A percentile compares a stretch with the other conserved stretches of the same genome.
Conservation (phyloP, 2,888 invertebrate genomes). For the Chaitophorus viminalis region DNA sequence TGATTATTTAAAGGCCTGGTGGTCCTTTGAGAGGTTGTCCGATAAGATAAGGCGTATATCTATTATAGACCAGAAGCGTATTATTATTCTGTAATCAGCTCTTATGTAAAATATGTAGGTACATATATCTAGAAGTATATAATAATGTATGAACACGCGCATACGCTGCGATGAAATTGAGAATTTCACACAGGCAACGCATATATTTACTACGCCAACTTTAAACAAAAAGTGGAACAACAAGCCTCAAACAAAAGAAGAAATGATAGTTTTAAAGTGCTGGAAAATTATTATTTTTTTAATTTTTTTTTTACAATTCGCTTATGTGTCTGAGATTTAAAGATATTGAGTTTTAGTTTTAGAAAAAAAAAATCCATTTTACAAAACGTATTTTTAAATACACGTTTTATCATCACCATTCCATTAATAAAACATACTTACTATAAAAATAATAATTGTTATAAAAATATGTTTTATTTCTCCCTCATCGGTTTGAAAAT, state of each 20-base stretch:
- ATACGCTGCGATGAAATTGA: background rate
- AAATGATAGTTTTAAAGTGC: background rate
- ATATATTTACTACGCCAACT: background rate
- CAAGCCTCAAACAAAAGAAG: background rate
- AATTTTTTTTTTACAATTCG: background rate
- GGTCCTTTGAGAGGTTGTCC: background rate
- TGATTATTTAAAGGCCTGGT: conserved; percentile 34
- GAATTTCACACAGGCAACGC: background rate
- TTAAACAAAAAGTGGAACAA: background rate
- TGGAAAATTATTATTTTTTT: background rate
- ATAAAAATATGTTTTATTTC: background rate
- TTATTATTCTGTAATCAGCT: conserved; percentile 14
- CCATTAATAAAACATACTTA: background rate
- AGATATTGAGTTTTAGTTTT: background rate
- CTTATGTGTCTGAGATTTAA: background rate
- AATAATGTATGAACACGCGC: background rate
- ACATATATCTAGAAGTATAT: background rate
- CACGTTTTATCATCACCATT: background rate
- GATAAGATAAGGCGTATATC: conserved; percentile 30
- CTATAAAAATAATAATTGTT: background rate
- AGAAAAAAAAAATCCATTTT: background rate
- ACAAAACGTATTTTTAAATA: background rate
- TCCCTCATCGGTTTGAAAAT: background rate
- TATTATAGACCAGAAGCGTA: background rate
- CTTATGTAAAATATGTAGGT: background rate